These are phyloP conservation scores for Nomada hirtipes DNA, from an alignment of 2,888 invertebrate species.

Conservation along the genomic window DNA sequence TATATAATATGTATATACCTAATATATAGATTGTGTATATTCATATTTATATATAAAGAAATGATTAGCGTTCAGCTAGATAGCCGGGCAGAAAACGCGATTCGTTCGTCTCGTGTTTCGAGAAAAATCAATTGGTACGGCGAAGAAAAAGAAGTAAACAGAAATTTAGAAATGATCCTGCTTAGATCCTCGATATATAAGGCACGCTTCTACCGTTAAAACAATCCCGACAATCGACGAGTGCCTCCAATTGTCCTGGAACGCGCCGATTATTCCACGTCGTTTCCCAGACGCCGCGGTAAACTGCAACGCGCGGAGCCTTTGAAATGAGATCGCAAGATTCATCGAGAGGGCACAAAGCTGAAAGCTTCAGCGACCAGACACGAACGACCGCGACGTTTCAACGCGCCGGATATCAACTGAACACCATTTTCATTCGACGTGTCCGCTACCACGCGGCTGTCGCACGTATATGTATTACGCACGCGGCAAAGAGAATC, in stretches of 20 bases:
- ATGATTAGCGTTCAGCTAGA: conserved; percentile 39
- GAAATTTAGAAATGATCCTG: conserved; percentile 41
- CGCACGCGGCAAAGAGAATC: conserved; percentile 45
- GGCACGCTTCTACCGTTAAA: conserved; percentile 65
- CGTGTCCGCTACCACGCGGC: conserved; percentile 34
- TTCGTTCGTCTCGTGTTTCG: conserved; percentile 4
- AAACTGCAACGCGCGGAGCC: neutral
- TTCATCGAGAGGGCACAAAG: neutral
- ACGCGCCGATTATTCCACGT: neutral
- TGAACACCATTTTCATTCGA: conserved; percentile 36
- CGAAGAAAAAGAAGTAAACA: neutral
- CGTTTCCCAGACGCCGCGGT: conserved; percentile 17
- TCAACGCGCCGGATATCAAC: conserved; percentile 18
- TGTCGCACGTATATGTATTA: neutral
- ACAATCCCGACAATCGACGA: conserved; percentile 32
- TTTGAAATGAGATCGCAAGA: no score
- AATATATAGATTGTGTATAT: conserved; percentile 21
- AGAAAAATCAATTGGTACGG: conserved; percentile 23
- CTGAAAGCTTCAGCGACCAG: neutral
- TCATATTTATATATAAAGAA: conserved; percentile 18
- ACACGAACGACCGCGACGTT: neutral
- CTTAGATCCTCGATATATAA: conserved; percentile 56
- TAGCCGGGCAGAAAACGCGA: conserved; percentile 13
- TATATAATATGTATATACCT: conserved; percentile 34
- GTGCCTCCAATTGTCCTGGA: conserved; percentile 1